These are phyloP conservation scores for Acrocephalus arundinaceus DNA, from an alignment of 2,113 vertebrate species.

Conservation along the genomic window DNA sequence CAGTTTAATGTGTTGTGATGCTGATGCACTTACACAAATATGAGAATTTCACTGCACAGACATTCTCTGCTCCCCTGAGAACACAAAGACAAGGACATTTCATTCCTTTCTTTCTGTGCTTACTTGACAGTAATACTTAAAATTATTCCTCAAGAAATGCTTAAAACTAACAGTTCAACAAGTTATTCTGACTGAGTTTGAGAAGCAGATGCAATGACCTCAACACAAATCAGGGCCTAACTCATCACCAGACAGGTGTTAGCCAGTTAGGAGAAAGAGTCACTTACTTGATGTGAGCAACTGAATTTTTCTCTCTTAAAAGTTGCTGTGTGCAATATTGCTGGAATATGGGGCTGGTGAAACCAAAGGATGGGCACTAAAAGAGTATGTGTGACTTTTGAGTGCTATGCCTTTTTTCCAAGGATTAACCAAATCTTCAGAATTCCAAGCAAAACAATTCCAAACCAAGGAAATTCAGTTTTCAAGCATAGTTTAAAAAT, in stretches of 20 bases:
- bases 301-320: background rate
- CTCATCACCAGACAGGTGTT: background rate
- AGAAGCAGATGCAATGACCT: background rate
- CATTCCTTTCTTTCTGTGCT: background rate
- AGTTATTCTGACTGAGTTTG: background rate
- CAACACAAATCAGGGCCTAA: background rate
- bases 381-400: background rate
- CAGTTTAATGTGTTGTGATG: background rate
- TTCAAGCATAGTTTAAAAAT: constrained; percentile 15
- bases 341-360: background rate
- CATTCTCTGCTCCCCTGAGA: background rate
- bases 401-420: background rate
- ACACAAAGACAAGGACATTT: background rate
- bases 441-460: background rate
- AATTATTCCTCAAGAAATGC: background rate
- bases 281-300: background rate
- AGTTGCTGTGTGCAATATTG: constrained; percentile 10
- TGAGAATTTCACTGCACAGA: background rate
- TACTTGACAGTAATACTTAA: background rate
- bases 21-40: background rate
- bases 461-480: background rate
- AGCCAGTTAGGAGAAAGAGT: background rate
- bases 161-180: background rate
- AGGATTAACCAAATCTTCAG: background rate
- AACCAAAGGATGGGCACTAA: constrained; percentile 19